phyloP scores from a whole-genome alignment of 1,140 invertebrate genomes.

The Triops cancriformis region DNA sequence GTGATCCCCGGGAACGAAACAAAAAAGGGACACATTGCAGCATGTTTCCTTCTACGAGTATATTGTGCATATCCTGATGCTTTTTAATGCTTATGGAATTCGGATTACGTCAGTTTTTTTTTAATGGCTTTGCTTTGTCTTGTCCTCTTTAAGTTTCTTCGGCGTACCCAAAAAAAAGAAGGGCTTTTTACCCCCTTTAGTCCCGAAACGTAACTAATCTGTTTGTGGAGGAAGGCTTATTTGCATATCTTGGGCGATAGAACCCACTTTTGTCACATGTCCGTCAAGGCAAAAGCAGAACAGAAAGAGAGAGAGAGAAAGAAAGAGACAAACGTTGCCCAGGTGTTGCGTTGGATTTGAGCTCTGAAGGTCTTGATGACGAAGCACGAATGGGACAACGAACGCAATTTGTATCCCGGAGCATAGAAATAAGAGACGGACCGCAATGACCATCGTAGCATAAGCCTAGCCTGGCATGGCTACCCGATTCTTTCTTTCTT shows the following conservation, averaged over 20 bases:
- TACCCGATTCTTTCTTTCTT: neutral
- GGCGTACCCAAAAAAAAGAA: neutral
- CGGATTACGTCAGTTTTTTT: slow-evolving; percentile 4
- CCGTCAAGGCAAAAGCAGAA: neutral
- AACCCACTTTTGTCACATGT: slow-evolving; percentile 10
- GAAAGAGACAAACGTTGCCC: neutral
- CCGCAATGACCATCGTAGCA: neutral
- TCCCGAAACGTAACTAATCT: neutral
- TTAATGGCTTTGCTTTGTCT: neutral
- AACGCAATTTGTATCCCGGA: slow-evolving; percentile 1
- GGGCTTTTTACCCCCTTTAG: neutral
- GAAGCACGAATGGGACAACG: slow-evolving; percentile 9
- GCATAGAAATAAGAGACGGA: neutral
- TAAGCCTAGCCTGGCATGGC: neutral
- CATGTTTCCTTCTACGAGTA: neutral
- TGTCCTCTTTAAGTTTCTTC: neutral
- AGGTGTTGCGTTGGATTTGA: neutral
- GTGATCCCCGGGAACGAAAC: no score
- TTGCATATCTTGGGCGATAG: neutral
- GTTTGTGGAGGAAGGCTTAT: neutral
- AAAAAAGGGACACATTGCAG: neutral
- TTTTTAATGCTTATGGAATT: slow-evolving; percentile 1
- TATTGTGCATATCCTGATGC: neutral
- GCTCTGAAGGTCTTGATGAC: neutral
- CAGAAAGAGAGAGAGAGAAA: neutral